These are phyloP conservation scores for Uropetala carovei DNA, from an alignment of 2,888 invertebrate genomes.

Conservation along the genomic window DNA sequence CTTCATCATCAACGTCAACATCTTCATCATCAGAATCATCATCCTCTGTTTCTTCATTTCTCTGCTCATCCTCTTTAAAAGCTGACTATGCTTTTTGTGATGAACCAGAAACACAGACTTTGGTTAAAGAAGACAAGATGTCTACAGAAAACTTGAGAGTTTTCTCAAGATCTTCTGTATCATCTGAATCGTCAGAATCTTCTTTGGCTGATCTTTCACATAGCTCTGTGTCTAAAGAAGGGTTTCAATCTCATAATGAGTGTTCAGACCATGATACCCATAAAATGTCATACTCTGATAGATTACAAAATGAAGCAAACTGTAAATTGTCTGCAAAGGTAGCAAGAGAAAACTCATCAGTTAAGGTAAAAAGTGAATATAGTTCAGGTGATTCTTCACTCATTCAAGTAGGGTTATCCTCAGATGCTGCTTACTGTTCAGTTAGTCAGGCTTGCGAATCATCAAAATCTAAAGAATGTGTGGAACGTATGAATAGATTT, in stretches of 20 bases:
- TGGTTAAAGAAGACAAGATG: conserved; percentile 8
- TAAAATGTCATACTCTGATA: not conserved
- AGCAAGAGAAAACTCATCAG: not conserved
- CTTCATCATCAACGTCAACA: conserved; percentile 15
- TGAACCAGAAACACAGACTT: not conserved
- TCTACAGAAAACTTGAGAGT: not conserved
- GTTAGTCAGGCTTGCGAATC: not conserved
- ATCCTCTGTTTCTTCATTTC: not conserved
- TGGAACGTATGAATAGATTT: not conserved
- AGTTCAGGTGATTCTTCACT: not conserved
- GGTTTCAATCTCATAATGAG: not conserved
- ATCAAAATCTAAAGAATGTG: conserved; percentile 18
- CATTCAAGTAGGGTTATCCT: not conserved
- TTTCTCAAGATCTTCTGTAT: not conserved
- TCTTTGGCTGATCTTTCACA: not conserved
- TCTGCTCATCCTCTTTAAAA: conserved; percentile 5
- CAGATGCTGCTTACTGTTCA: not conserved
- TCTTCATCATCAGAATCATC: conserved; percentile 45
- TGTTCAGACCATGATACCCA: not conserved
- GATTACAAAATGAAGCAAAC: not conserved
- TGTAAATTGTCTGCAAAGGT: not conserved
- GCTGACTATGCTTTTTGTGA: not conserved
- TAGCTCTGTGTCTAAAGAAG: conserved; percentile 35
- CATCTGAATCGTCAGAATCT: not conserved
- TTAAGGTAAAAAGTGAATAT: not conserved